Conservation (phyloP, 2,888 invertebrate species). For the Cataglyphis rosenhaueri region DNA sequence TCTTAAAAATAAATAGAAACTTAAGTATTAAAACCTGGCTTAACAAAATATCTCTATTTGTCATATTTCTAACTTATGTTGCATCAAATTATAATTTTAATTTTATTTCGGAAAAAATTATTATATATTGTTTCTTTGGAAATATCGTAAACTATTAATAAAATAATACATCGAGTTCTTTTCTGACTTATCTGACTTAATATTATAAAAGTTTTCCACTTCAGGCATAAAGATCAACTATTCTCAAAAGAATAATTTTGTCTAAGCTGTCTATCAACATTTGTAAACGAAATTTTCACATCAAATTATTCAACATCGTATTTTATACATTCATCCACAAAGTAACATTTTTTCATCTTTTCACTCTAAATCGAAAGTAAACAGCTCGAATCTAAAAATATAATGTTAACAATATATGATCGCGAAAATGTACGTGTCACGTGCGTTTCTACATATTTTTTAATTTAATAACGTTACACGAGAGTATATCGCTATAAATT, state of each 20-base stretch:
- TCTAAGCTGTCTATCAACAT: not conserved
- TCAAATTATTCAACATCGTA: slow-evolving; percentile 12
- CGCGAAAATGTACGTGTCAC: not conserved
- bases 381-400: slow-evolving; percentile 1
- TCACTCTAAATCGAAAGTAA: slow-evolving; percentile 7
- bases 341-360: not conserved
- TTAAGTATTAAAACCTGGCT: slow-evolving; percentile 27
- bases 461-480: slow-evolving; percentile 8
- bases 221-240: not conserved
- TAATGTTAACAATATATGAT: not conserved
- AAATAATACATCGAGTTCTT: slow-evolving; percentile 12
- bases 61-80: slow-evolving; percentile 26
- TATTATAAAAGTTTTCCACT: slow-evolving; percentile 16
- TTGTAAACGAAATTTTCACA: slow-evolving; percentile 2
- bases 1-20: slow-evolving; percentile 39
- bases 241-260: not conserved
- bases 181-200: not conserved
- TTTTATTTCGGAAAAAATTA: not conserved
- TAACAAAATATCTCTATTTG: slow-evolving; percentile 29
- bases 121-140: slow-evolving; percentile 4
- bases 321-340: slow-evolving; percentile 24
- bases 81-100: slow-evolving; percentile 3
- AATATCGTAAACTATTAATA: slow-evolving; percentile 13
- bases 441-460: not conserved
- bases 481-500: slow-evolving; percentile 14